phyloP scores from a whole-genome alignment of 2,113 vertebrate species.

The Grammomys dolichurus region DNA sequence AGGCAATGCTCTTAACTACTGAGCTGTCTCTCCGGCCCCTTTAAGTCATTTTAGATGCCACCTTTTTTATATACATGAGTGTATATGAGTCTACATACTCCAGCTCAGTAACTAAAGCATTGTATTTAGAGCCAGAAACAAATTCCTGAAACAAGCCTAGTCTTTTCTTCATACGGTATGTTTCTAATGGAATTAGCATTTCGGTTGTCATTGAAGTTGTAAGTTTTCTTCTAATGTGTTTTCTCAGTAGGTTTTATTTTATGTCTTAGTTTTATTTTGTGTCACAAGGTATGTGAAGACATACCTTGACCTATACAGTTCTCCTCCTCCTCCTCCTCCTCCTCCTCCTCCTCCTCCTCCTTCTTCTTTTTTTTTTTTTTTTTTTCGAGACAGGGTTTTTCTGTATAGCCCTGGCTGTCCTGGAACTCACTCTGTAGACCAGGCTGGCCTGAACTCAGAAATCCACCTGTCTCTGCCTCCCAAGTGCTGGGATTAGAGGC shows the following conservation, averaged over 20 bases:
- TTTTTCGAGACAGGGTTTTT: too few relatives aligned
- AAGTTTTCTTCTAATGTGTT: neutral
- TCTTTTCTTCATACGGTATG: neutral
- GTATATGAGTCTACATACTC: neutral
- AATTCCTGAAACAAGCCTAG: neutral
- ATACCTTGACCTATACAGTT: too few relatives aligned
- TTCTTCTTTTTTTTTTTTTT: too few relatives aligned
- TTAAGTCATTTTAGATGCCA: neutral
- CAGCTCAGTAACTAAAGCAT: neutral
- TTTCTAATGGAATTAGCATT: conserved; percentile 1
- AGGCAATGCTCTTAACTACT: neutral
- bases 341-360: too few relatives aligned
- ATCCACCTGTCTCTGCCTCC: too few relatives aligned
- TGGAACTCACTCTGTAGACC: too few relatives aligned
- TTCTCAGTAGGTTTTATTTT: neutral
- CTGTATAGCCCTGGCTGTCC: too few relatives aligned
- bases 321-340: too few relatives aligned
- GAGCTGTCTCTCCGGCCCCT: neutral
- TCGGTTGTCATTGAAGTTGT: conserved; percentile 12
- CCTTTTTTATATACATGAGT: conserved; percentile 6
- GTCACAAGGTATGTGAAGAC: too few relatives aligned
- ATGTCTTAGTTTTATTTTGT: too few relatives aligned
- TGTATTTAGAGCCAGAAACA: neutral
- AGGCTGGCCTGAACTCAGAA: too few relatives aligned
- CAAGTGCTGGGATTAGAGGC: too few relatives aligned